Conservation (phyloP, 1,140 invertebrate genomes). For the Panulirus ornatus region DNA sequence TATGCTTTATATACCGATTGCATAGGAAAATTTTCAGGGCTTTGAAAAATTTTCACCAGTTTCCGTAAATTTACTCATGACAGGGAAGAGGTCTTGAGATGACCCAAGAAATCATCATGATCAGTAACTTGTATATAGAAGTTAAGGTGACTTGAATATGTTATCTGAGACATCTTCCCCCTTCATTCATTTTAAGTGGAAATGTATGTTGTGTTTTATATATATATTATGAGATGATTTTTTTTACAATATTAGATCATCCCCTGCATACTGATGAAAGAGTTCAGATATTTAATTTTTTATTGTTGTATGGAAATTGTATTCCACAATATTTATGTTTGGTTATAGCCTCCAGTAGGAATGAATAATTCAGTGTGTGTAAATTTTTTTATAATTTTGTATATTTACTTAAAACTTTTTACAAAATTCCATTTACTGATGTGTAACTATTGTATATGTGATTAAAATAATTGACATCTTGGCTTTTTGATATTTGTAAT, state of each 20-base stretch:
- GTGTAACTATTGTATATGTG: conserved; percentile 71
- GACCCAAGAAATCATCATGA: too few relatives aligned
- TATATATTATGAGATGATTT: not conserved
- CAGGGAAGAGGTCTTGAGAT: not conserved
- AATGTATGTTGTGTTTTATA: not conserved
- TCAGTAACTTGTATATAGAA: conserved; percentile 37
- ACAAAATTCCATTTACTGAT: conserved; percentile 43
- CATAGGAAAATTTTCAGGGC: not conserved
- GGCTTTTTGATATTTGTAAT: too few relatives aligned
- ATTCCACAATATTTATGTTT: conserved; percentile 1
- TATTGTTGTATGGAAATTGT: not conserved
- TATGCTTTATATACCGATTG: conserved; percentile 10
- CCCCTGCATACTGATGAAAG: not conserved
- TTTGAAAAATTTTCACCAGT: not conserved
- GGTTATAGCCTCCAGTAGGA: not conserved
- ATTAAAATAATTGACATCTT: conserved; percentile 67
- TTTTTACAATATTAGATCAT: not conserved
- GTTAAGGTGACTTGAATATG: not conserved
- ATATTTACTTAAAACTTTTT: conserved; percentile 48
- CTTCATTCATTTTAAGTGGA: not conserved
- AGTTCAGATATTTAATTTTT: not conserved
- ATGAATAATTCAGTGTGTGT: not conserved
- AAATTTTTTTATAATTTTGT: conserved; percentile 49
- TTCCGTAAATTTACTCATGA: conserved; percentile 21
- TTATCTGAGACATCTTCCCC: not conserved